Base-by-base conservation (phyloP, 2,888 invertebrate genomes). In the Lasioglossum zephyrum region DNA sequence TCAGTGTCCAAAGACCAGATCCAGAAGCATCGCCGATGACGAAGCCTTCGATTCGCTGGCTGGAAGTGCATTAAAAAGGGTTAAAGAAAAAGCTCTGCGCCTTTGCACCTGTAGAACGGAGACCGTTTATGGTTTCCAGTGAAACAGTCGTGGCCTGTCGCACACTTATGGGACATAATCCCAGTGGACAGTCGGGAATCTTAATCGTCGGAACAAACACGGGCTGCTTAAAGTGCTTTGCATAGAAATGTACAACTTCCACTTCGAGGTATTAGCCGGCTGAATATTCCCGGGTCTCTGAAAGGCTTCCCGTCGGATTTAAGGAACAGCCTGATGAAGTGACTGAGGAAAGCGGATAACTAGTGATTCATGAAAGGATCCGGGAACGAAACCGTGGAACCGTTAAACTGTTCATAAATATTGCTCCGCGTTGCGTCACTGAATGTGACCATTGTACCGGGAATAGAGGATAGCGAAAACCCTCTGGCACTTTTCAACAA, bases 171-270 rank as follows among this genome's bases (percentile, higher is more conserved):
- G 18, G 47, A 77, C 84, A 77, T 90, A 90, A 90, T 90, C 91
- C 87, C 76, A 70, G 53, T 74, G 73, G 84, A 90, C 87, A 85
- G 79, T 18, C 85, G 60, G 84, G 89, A 91, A 92, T 92, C 91
- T 92, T 92, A 92, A 93, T 92, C 91, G 91, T 74, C 86, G 87
- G 86, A 87, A 91, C 88, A 88, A 88, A 90, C 87, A 47, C 57
- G 87, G 75, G 53, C 86, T 85, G 80, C 79, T 88, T 85, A 88
- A 90, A 88, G 81, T 77, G 85, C 91, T 93, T 92, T 89, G 91
- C 93, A 90, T 93, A 91, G 89, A 91, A 93, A 91, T 89, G 91
- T 91, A 90, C 90, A 87, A 87, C 89, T 81, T 74, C 81, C 84
- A 60, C 73, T 72, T 73, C 77, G 69, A 83, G 69, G 86, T 87